A percentile compares a stretch with the other conserved stretches of the same genome.
These are phyloP conservation scores for Melanostoma mellinum DNA, from an alignment of 2,888 invertebrate species.

Conservation along the genomic window DNA sequence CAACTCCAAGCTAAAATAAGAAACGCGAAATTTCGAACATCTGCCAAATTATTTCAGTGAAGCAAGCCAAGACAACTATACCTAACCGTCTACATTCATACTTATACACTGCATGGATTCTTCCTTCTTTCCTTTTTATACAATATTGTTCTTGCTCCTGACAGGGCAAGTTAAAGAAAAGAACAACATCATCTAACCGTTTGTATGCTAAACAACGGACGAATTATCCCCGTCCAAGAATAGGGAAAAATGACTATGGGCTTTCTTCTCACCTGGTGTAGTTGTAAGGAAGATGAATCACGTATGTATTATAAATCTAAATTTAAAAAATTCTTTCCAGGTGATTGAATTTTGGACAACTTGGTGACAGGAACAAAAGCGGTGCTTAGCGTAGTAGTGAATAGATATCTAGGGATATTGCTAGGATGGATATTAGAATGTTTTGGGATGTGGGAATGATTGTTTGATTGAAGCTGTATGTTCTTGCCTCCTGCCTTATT, in stretches of 20 bases:
- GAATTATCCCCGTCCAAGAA: conserved; percentile 22
- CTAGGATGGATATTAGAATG: not conserved
- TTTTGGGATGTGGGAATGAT: no score
- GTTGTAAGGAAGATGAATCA: conserved; percentile 53
- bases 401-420: conserved; percentile 7
- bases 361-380: not conserved
- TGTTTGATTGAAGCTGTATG: no score
- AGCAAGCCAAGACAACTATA: conserved; percentile 1
- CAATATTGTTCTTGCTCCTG: conserved; percentile 13
- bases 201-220: conserved; percentile 36
- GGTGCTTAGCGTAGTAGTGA: not conserved
- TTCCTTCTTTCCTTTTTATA: conserved; percentile 4
- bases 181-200: conserved; percentile 30
- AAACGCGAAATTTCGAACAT: conserved; percentile 29
- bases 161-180: conserved; percentile 23
- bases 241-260: not conserved
- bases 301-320: conserved; percentile 33
- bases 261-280: conserved; percentile 39
- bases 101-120: not conserved
- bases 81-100: not conserved
- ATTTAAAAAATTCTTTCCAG: conserved; percentile 2
- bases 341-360: not conserved
- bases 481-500: no score
- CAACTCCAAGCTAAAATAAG: not conserved
- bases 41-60: conserved; percentile 36